Conservation (phyloP, 2,113 vertebrate genomes). For the Girardinichthys multiradiatus region DNA sequence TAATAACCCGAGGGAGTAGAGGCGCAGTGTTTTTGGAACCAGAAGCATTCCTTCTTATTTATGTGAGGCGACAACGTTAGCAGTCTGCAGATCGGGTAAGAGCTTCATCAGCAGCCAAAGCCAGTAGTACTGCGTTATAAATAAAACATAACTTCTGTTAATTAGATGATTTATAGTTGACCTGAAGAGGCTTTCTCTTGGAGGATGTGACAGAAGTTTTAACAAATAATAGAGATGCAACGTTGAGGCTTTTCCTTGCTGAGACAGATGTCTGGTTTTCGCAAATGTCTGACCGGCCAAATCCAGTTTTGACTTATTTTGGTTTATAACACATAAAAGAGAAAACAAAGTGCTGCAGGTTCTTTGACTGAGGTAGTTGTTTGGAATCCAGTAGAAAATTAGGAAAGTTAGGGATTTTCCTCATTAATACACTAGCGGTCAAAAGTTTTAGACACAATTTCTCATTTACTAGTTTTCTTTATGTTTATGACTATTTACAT, state of each 20-base stretch:
- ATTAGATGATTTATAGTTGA: neutral
- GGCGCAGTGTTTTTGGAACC: conserved; percentile 41
- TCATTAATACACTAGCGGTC: too few species aligned
- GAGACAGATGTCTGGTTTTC: neutral
- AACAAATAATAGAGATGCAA: neutral
- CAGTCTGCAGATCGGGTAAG: conserved; percentile 3
- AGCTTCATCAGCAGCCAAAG: conserved; percentile 13
- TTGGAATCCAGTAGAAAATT: too few species aligned
- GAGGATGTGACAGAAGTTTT: neutral
- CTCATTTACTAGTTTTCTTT: too few species aligned
- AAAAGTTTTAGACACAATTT: too few species aligned
- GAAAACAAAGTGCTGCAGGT: neutral
- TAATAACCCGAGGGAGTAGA: conserved; percentile 32
- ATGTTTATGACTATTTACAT: too few species aligned
- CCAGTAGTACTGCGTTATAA: conserved; percentile 6
- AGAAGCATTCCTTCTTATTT: conserved; percentile 18
- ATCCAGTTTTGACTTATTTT: neutral
- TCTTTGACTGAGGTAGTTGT: neutral
- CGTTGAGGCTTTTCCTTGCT: too few species aligned
- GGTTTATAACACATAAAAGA: neutral
- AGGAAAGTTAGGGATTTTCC: too few species aligned
- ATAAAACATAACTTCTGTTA: conserved; percentile 4
- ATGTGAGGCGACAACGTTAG: conserved; percentile 46
- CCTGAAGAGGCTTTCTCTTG: neutral
- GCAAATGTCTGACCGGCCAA: neutral